phyloP scores from a whole-genome alignment of 2,113 vertebrate species.

The Protomyctophum bolini region DNA sequence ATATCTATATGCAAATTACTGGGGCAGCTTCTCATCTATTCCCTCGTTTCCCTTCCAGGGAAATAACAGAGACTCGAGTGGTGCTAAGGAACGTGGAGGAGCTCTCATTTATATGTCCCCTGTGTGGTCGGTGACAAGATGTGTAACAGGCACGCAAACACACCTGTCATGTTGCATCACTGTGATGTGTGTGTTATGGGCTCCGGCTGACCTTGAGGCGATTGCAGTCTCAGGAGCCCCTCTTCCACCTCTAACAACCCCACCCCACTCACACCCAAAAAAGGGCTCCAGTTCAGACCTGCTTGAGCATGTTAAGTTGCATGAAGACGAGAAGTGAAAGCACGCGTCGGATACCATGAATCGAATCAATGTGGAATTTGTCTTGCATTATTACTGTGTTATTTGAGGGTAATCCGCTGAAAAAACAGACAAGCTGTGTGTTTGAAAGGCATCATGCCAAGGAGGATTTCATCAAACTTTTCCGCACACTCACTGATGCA shows the following conservation, averaged over 20 bases:
- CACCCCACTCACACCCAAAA: no score
- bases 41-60: slow-evolving; percentile 5
- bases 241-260: no score
- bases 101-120: slow-evolving; percentile 13
- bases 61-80: slow-evolving; percentile 12
- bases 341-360: not conserved
- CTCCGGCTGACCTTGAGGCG: slow-evolving; percentile 30
- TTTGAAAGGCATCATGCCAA: not conserved
- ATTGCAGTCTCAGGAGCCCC: not conserved
- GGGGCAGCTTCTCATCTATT: slow-evolving; percentile 2
- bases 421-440: not conserved
- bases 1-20: slow-evolving; percentile 8
- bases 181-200: slow-evolving; percentile 31
- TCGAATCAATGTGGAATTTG: not conserved
- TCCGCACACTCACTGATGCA: slow-evolving; percentile 5
- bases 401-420: not conserved
- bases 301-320: not conserved
- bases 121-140: slow-evolving; percentile 20
- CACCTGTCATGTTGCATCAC: slow-evolving; percentile 20
- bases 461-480: not conserved
- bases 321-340: not conserved
- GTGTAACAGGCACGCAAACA: slow-evolving; percentile 6
- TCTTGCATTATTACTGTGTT: not conserved
- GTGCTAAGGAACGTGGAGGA: not conserved
- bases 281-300: not conserved